These are phyloP conservation scores for Anguilla japonica DNA, from an alignment of 2,113 vertebrate genomes.

Conservation along the genomic window DNA sequence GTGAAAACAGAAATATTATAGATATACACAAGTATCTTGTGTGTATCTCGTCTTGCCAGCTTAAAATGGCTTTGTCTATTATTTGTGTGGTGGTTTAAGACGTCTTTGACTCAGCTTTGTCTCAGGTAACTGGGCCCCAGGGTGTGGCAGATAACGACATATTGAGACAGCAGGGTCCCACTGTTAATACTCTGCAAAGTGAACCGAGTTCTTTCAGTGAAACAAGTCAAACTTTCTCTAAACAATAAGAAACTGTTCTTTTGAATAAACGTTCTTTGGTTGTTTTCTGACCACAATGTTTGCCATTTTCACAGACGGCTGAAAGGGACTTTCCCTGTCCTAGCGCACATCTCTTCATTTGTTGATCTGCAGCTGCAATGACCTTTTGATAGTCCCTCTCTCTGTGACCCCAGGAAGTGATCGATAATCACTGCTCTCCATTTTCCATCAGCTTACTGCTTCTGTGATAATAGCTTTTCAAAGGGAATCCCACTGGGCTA, in stretches of 20 bases:
- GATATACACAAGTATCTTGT: no score
- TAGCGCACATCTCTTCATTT: neutral
- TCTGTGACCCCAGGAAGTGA: neutral
- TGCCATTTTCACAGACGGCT: neutral
- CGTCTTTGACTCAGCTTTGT: neutral
- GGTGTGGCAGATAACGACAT: neutral
- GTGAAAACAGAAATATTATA: no score
- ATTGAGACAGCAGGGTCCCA: neutral
- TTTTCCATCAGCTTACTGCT: neutral
- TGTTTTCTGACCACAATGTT: neutral
- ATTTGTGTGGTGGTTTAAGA: neutral
- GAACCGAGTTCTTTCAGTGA: neutral
- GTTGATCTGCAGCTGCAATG: neutral
- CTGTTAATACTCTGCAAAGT: neutral
- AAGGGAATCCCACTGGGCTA: neutral
- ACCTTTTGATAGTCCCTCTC: neutral
- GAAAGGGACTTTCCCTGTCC: neutral
- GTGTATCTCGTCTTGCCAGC: no score
- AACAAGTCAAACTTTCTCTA: neutral
- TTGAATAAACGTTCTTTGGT: neutral
- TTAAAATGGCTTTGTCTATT: neutral
- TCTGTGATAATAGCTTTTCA: slow-evolving; percentile 4
- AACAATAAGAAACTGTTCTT: neutral
- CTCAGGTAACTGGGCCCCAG: neutral
- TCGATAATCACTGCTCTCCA: neutral